A percentile compares a stretch with the other conserved stretches of the same genome.
These are phyloP conservation scores for Palaemon carinicauda DNA, from an alignment of 1,140 invertebrate species.

Conservation along the genomic window DNA sequence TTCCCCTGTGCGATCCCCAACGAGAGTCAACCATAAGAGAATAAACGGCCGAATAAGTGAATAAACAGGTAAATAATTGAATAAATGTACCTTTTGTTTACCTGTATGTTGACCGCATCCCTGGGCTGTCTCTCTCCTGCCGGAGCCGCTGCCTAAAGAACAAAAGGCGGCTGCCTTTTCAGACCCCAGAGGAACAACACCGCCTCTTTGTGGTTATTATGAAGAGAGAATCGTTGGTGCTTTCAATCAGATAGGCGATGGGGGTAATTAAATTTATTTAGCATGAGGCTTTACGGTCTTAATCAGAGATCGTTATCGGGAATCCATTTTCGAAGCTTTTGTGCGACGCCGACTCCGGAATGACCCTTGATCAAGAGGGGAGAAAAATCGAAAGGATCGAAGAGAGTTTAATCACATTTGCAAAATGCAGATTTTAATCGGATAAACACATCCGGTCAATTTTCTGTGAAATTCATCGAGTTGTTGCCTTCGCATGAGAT, in stretches of 20 bases:
- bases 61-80: no score
- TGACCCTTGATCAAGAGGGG: no score
- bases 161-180: background rate
- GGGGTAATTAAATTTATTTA: constrained; percentile 4
- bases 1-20: background rate
- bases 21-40: background rate
- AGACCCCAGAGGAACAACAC: background rate
- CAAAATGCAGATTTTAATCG: background rate
- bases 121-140: background rate
- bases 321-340: background rate
- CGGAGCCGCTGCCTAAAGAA: no score
- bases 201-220: background rate
- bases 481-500: no score
- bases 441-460: no score
- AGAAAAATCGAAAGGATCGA: background rate
- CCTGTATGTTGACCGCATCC: background rate
- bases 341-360: no score
- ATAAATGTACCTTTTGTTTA: background rate
- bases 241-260: background rate
- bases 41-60: no score
- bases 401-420: background rate
- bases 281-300: background rate
- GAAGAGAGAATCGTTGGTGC: background rate
- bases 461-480: no score
- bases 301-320: constrained; percentile 1